Conservation (phyloP, 1,140 invertebrate genomes). For the Hypsibius dujardini region DNA sequence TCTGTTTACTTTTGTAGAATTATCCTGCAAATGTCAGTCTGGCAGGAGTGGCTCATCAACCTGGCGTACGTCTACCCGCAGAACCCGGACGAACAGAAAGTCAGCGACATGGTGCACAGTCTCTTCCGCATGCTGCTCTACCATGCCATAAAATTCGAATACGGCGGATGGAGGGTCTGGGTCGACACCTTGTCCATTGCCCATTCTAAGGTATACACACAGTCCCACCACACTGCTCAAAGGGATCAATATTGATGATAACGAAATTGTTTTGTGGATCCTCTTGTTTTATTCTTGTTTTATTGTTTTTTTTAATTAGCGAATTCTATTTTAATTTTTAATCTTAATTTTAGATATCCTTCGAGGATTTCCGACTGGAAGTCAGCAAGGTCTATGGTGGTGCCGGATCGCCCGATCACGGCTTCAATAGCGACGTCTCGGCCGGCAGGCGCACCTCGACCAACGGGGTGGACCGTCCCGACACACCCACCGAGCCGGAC, state of each 20-base stretch:
- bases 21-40: constrained; percentile 97
- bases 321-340: background rate
- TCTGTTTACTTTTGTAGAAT: constrained; percentile 41
- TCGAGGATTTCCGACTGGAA: constrained; percentile 7
- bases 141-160: constrained; percentile 97
- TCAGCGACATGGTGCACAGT: constrained; percentile 94
- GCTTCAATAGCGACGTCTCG: constrained; percentile 1
- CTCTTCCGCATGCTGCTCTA: constrained; percentile 90
- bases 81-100: constrained; percentile 80
- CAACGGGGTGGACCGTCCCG: background rate
- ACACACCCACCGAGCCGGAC: background rate
- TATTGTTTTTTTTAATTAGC: background rate
- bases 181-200: constrained; percentile 97
- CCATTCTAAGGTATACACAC: constrained; percentile 70
- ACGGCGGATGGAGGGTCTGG: constrained; percentile 99
- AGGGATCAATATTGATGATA: too few species aligned
- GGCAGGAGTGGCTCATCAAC: constrained; percentile 99
- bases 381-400: constrained; percentile 2
- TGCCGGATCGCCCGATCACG: background rate
- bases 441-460: background rate
- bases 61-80: constrained; percentile 94
- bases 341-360: background rate
- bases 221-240: background rate
- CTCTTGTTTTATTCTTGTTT: background rate
- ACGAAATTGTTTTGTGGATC: too few species aligned